Conservation (phyloP, 2,888 invertebrate species). For the Oeneis ivallda region DNA sequence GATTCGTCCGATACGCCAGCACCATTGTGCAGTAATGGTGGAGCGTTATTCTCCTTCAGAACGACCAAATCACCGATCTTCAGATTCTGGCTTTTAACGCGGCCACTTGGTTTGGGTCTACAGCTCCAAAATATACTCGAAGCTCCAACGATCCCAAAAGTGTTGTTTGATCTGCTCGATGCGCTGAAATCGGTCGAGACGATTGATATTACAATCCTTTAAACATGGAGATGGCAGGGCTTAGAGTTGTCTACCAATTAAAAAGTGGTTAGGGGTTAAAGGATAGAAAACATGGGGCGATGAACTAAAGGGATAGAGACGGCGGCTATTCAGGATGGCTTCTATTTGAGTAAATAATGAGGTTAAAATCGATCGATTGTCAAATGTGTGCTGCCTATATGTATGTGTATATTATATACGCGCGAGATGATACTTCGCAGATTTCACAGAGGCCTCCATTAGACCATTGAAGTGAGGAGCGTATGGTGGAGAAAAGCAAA, state of each 20-base stretch:
- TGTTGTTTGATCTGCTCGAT: conserved; percentile 27
- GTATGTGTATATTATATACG: too few relatives aligned
- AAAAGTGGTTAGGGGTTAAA: too few relatives aligned
- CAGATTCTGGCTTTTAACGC: not conserved
- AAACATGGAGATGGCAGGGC: conserved; percentile 23
- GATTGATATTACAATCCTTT: not conserved
- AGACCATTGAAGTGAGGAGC: not conserved
- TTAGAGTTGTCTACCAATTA: conserved; percentile 25
- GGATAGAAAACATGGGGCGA: conserved; percentile 27
- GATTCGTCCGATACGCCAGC: conserved; percentile 33
- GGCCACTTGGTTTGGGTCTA: conserved; percentile 14
- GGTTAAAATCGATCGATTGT: conserved; percentile 33
- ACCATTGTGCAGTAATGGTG: too few relatives aligned
- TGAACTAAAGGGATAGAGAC: conserved; percentile 30
- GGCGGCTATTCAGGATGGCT: conserved; percentile 32
- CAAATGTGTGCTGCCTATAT: conserved; percentile 35
- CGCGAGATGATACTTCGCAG: conserved; percentile 31
- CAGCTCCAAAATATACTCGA: conserved; percentile 19
- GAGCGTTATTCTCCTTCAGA: too few relatives aligned
- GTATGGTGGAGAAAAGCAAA: not conserved
- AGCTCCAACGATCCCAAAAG: conserved; percentile 32
- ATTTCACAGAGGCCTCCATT: conserved; percentile 35
- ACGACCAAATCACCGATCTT: conserved; percentile 22
- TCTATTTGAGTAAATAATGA: conserved; percentile 36
- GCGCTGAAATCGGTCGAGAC: conserved; percentile 15